These are phyloP conservation scores for Alsophila aescularia DNA, from an alignment of 2,888 invertebrate genomes.

Conservation along the genomic window DNA sequence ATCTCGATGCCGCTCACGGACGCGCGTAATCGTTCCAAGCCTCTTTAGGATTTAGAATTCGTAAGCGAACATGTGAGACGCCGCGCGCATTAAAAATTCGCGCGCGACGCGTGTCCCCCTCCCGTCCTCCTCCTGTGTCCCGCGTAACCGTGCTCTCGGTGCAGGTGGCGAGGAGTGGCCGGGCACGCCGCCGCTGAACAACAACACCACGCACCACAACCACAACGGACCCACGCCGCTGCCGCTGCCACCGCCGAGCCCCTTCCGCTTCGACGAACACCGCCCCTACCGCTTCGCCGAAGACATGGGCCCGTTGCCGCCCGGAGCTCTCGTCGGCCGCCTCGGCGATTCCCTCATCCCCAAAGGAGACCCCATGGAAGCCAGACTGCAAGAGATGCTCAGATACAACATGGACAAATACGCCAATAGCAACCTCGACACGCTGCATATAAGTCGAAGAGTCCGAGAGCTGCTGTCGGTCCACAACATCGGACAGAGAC, in stretches of 20 bases:
- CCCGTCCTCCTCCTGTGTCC: slow-evolving; percentile 88
- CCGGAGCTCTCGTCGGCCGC: slow-evolving; percentile 92
- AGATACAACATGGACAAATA: slow-evolving; percentile 98
- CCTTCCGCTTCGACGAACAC: slow-evolving; percentile 93
- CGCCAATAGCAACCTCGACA: slow-evolving; percentile 96
- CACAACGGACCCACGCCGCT: slow-evolving; percentile 79
- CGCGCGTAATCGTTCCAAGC: slow-evolving; percentile 70
- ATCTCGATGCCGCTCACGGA: slow-evolving; percentile 70
- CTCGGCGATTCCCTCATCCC: slow-evolving; percentile 96
- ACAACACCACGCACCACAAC: slow-evolving; percentile 84
- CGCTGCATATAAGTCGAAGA: slow-evolving; percentile 96
- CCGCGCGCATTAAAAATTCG: slow-evolving; percentile 62
- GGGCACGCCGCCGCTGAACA: slow-evolving; percentile 80
- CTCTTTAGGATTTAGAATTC: slow-evolving; percentile 51
- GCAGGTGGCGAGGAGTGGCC: slow-evolving; percentile 83
- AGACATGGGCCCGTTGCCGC: slow-evolving; percentile 89
- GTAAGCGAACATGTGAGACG: slow-evolving; percentile 59
- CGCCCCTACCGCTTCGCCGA: slow-evolving; percentile 93
- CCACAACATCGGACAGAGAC: slow-evolving; percentile 98
- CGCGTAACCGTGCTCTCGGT: slow-evolving; percentile 82
- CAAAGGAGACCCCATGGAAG: slow-evolving; percentile 97
- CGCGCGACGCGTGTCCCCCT: slow-evolving; percentile 62
- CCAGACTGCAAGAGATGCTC: slow-evolving; percentile 95
- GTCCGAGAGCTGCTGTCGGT: slow-evolving; percentile 97
- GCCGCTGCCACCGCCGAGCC: slow-evolving; percentile 83